Conservation (phyloP, 1,140 invertebrate genomes). For the Riptortus pedestris region DNA sequence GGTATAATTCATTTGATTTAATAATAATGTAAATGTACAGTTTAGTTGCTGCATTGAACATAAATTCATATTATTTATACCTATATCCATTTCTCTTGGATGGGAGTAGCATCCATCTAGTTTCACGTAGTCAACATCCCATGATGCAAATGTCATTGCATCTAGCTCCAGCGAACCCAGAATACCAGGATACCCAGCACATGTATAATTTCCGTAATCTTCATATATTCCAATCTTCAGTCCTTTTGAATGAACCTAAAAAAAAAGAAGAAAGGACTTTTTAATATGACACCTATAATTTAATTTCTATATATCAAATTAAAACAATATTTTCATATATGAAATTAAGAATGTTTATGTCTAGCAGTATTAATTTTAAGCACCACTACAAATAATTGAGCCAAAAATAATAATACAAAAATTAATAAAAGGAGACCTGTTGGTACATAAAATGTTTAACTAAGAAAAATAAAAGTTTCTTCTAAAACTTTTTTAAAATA, state of each 20-base stretch:
- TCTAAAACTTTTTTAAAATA: too few relatives aligned
- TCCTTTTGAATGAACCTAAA: constrained; percentile 62
- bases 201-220: constrained; percentile 75
- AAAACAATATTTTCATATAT: too few relatives aligned
- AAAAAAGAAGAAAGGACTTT: constrained; percentile 22
- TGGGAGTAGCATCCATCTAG: constrained; percentile 76
- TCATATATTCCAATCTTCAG: constrained; percentile 83
- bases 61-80: constrained; percentile 33
- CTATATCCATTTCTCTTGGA: constrained; percentile 43
- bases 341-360: too few relatives aligned
- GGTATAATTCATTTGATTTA: not conserved
- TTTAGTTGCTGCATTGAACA: not conserved
- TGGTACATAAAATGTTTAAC: too few relatives aligned
- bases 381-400: too few relatives aligned
- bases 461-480: too few relatives aligned
- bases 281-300: too few relatives aligned
- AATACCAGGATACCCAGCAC: constrained; percentile 74
- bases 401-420: too few relatives aligned
- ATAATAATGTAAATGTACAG: not conserved
- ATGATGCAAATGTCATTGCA: constrained; percentile 72
- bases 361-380: too few relatives aligned
- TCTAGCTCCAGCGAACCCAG: constrained; percentile 62
- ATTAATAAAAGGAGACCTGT: too few relatives aligned
- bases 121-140: constrained; percentile 84
- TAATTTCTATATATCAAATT: too few relatives aligned